Conservation (phyloP, 1,140 invertebrate genomes). For the Chrysomallon squamiferum region DNA sequence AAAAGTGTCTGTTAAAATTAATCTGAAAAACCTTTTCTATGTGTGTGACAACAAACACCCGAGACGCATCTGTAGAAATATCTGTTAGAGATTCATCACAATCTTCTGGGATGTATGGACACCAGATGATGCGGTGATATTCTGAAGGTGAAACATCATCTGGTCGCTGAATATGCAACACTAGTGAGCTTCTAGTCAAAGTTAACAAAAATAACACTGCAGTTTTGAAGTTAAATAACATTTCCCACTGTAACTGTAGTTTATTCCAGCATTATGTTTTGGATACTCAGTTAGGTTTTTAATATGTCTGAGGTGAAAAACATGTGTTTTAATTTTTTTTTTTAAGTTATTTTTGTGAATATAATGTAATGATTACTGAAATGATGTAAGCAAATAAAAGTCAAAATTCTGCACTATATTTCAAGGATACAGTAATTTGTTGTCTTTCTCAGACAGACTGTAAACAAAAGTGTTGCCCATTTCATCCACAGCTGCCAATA, state of each 20-base stretch:
- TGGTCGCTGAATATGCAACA: constrained; percentile 67
- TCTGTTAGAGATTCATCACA: constrained; percentile 55
- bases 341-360: no score
- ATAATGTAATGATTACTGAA: no score
- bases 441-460: constrained; percentile 68
- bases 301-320: no score
- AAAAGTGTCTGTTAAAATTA: no score
- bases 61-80: constrained; percentile 41
- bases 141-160: constrained; percentile 52
- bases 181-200: constrained; percentile 31
- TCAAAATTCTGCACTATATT: no score
- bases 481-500: constrained; percentile 87
- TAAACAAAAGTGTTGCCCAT: constrained; percentile 82
- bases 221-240: neutral
- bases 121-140: constrained; percentile 82
- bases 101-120: constrained; percentile 83
- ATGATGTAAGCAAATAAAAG: no score
- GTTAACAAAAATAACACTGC: neutral
- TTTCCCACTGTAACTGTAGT: no score
- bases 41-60: constrained; percentile 80
- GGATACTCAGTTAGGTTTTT: no score
- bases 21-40: constrained; percentile 65
- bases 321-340: no score
- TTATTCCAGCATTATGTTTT: no score
- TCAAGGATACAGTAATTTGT: constrained; percentile 63